These are phyloP conservation scores for Pseudopipra pipra DNA, from an alignment of 2,113 vertebrate genomes.

Conservation along the genomic window DNA sequence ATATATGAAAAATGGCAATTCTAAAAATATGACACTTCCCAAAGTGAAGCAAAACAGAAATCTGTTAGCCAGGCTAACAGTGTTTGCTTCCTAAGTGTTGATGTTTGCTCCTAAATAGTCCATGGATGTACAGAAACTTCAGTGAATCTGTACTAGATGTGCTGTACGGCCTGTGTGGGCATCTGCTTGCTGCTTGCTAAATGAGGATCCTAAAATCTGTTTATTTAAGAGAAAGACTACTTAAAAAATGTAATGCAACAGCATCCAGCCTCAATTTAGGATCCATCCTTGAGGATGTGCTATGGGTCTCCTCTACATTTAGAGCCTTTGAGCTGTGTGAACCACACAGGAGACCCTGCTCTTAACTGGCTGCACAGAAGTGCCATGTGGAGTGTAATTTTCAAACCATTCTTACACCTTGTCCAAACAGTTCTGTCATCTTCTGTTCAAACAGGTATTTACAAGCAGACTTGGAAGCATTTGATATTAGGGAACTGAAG, in stretches of 20 bases:
- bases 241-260: not conserved
- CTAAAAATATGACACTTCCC: not conserved
- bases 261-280: not conserved
- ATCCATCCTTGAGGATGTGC: not conserved
- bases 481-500: slow-evolving; percentile 92
- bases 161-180: not conserved
- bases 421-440: not conserved
- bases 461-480: slow-evolving; percentile 90
- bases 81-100: not conserved
- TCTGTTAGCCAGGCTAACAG: not conserved
- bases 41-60: not conserved
- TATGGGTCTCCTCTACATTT: not conserved
- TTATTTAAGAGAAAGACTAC: not conserved
- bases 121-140: not conserved
- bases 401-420: not conserved
- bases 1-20: not conserved
- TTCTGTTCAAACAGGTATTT: slow-evolving; percentile 84
- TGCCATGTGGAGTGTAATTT: not conserved
- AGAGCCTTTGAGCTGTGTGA: not conserved
- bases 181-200: not conserved
- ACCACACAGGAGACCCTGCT: not conserved
- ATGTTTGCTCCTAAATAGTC: not conserved
- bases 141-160: not conserved
- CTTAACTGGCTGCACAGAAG: not conserved
- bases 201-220: not conserved